Evolutionary conservation across 2,113 vertebrate species (phyloP).

Genomic region (Cisticola juncidis): DNA sequence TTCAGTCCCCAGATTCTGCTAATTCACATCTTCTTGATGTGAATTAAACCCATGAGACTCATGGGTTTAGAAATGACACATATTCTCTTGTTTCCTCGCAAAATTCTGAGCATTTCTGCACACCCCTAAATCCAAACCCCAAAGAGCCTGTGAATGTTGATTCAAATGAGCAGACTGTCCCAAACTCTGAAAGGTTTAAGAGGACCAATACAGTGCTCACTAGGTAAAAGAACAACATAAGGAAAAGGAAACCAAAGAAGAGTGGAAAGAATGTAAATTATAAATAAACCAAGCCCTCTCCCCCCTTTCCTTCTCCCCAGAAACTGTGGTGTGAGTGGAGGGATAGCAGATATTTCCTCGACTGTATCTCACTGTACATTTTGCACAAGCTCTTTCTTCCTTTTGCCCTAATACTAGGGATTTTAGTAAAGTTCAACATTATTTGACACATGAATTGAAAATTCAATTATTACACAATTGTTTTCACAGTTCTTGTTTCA

Average conservation of each 20-base stretch:
- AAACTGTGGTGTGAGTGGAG: not conserved
- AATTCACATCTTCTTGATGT: not conserved
- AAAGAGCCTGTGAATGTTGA: not conserved
- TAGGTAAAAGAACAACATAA: not conserved
- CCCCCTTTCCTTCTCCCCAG: not conserved
- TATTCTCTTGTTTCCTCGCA: not conserved
- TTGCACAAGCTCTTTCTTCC: not conserved
- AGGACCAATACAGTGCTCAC: not conserved
- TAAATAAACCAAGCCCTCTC: not conserved
- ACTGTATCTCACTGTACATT: not conserved
- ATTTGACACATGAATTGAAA: not conserved
- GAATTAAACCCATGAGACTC: no score
- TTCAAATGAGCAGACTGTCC: not conserved
- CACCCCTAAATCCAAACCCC: not conserved
- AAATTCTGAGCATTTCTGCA: not conserved
- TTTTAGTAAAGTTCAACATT: not conserved
- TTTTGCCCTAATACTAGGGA: not conserved
- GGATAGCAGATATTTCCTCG: not conserved
- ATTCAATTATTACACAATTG: not conserved
- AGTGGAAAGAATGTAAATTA: not conserved
- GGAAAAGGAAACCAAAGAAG: not conserved
- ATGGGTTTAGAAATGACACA: not conserved
- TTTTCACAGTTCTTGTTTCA: not conserved
- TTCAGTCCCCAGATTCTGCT: not conserved
- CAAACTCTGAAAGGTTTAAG: not conserved